phyloP scores from a whole-genome alignment of 2,113 vertebrate species.

The Lonchura striata region DNA sequence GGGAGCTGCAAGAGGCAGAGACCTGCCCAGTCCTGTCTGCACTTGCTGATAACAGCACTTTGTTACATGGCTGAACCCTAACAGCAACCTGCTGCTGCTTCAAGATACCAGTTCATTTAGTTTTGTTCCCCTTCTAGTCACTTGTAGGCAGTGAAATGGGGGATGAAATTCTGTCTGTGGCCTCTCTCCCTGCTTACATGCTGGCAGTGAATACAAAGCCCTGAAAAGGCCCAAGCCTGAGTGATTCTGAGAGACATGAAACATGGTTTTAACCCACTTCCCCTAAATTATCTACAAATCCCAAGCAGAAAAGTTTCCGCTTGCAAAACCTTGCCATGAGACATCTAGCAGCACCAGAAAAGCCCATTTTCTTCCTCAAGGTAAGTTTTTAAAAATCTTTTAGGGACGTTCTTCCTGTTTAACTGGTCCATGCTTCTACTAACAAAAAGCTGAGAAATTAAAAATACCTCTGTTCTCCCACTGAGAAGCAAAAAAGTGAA shows the following conservation, averaged over 20 bases:
- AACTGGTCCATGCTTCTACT: not conserved
- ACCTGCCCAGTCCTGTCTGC: not conserved
- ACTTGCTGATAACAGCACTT: not conserved
- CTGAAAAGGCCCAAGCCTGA: not conserved
- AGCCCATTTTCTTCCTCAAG: not conserved
- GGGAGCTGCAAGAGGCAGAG: not conserved
- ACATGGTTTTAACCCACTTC: not conserved
- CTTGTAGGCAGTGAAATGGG: not conserved
- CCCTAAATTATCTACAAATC: not conserved
- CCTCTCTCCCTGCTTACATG: not conserved
- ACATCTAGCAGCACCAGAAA: not conserved
- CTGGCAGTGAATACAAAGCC: not conserved
- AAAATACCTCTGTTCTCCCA: not conserved
- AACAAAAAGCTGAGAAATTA: not conserved
- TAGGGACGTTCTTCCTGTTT: fast-evolving
- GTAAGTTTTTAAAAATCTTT: not conserved
- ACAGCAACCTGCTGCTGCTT: not conserved
- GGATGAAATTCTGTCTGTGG: not conserved
- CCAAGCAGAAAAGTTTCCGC: not conserved
- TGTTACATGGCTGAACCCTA: not conserved
- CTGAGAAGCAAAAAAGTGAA: not conserved
- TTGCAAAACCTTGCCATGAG: not conserved
- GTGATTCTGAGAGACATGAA: not conserved
- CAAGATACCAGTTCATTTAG: not conserved
- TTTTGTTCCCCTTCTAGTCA: not conserved